Base-by-base conservation (phyloP, 2,113 vertebrate species). In the Chaetura pelagica region DNA sequence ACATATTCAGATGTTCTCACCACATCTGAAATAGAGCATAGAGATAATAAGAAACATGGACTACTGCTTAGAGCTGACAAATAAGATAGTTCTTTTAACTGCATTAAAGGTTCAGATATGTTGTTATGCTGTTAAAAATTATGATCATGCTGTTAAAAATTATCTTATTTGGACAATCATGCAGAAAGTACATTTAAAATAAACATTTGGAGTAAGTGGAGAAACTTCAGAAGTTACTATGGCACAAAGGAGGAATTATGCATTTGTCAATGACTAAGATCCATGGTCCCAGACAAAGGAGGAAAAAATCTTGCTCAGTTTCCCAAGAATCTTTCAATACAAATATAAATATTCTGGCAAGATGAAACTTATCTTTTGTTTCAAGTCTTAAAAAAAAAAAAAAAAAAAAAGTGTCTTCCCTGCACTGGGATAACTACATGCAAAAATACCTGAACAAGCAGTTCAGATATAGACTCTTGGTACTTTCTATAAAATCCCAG, bases 401-500 rank as follows among this genome's bases (percentile, higher is more conserved):
- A n/a, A n/a, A n/a, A 57, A 71, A 80, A 44, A 32, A 21, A 23
- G 7, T 27, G 1, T 67, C 42, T 78, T 83, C 26, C n/a, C 87
- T 84, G 42, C 40, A 84, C 3, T n/a, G 32, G 49, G 32, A 75
- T 84, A 86, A 69, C 26, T 51, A 10, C 4, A 6, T 82, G 40
- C 35, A 92, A 83, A 87, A 63, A 51, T 21, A 92, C 90, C 93
- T 93, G 91, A 94, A 40, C 12, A 7, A 18, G 19, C 78, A 16
- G 7, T 86, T 95, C 72, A 94, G 90, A 82, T 15, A 80, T 2
- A 51, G 68, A 24, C 52, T 59, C 49, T 67, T 57, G 54, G 75
- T 92, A 74, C 40, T 80, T 67, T 66, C 90, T 72, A 63, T 58
- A 96, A 83, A 95, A 89, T 94, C 66, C 77, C 10, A 13, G 48